Evolutionary conservation across 2,888 invertebrate species (phyloP).

Genomic region (Creontiades dilutus): DNA sequence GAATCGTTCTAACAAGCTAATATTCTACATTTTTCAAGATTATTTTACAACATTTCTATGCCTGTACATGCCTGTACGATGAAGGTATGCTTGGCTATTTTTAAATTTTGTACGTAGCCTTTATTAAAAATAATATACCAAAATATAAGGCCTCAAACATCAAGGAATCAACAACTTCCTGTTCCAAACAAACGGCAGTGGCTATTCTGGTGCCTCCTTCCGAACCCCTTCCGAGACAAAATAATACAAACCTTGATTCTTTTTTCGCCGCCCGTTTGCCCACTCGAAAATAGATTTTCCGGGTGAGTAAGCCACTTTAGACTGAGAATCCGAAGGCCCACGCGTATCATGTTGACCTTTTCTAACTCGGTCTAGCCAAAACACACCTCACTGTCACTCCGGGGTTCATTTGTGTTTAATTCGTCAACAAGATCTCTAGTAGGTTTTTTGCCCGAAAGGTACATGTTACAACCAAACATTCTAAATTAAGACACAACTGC

Average conservation of each 20-base stretch:
- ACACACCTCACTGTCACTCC: neutral
- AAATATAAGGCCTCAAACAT: neutral
- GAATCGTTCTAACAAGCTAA: no score
- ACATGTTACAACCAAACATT: no score
- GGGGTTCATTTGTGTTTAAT: no score
- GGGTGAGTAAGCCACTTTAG: conserved; percentile 10
- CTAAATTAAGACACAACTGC: no score
- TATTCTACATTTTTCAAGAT: no score
- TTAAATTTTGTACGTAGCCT: no score
- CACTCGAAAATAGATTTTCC: conserved; percentile 5
- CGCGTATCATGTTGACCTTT: neutral
- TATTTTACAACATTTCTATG: no score
- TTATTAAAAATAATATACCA: neutral
- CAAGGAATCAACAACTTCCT: neutral
- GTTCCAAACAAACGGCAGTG: neutral
- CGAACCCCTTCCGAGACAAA: conserved; percentile 9
- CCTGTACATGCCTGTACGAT: no score
- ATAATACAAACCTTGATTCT: conserved; percentile 15
- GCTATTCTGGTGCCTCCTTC: neutral
- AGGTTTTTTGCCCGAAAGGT: no score
- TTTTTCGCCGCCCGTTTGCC: conserved; percentile 14
- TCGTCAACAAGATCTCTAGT: no score
- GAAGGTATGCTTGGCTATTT: no score
- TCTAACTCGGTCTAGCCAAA: neutral
- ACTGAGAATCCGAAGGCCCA: conserved; percentile 4